Evolutionary conservation across 1,140 invertebrate genomes (phyloP).

Genomic region (Hyposmocoma kahamanoa): DNA sequence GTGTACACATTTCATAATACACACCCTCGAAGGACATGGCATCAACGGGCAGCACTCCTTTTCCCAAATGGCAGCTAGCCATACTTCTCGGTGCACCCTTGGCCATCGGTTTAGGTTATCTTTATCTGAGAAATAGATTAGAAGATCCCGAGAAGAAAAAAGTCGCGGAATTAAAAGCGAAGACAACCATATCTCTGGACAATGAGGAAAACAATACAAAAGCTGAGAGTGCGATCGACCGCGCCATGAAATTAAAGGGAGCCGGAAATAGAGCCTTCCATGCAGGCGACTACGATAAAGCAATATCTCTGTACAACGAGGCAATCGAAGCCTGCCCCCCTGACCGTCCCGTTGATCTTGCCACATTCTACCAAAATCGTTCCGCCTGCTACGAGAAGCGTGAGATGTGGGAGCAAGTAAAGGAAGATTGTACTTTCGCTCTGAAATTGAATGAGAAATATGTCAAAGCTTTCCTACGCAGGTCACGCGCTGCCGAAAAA

Average conservation of each 20-base stretch:
- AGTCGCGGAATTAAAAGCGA: constrained; percentile 69
- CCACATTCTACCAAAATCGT: constrained; percentile 96
- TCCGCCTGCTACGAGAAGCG: constrained; percentile 96
- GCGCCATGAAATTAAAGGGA: constrained; percentile 85
- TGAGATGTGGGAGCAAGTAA: constrained; percentile 89
- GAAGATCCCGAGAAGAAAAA: constrained; percentile 73
- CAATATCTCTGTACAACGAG: constrained; percentile 89
- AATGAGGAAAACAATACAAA: constrained; percentile 63
- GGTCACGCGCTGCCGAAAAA: constrained; percentile 88
- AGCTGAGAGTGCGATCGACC: constrained; percentile 77
- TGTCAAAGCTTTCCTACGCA: constrained; percentile 88
- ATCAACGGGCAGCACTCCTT: constrained; percentile 65
- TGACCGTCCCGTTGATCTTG: constrained; percentile 82
- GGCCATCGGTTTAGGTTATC: constrained; percentile 86
- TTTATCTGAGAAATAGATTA: constrained; percentile 80
- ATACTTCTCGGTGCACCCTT: constrained; percentile 86
- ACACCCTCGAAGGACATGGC: constrained; percentile 32
- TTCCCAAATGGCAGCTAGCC: constrained; percentile 82
- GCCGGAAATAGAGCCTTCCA: constrained; percentile 93
- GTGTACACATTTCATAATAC: not conserved
- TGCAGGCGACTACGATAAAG: constrained; percentile 89
- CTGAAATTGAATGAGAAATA: constrained; percentile 91
- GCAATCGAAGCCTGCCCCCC: constrained; percentile 90
- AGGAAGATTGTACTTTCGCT: constrained; percentile 90
- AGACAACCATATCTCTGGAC: constrained; percentile 72